phyloP scores from a whole-genome alignment of 2,888 invertebrate genomes.

The Rotaria socialis region DNA sequence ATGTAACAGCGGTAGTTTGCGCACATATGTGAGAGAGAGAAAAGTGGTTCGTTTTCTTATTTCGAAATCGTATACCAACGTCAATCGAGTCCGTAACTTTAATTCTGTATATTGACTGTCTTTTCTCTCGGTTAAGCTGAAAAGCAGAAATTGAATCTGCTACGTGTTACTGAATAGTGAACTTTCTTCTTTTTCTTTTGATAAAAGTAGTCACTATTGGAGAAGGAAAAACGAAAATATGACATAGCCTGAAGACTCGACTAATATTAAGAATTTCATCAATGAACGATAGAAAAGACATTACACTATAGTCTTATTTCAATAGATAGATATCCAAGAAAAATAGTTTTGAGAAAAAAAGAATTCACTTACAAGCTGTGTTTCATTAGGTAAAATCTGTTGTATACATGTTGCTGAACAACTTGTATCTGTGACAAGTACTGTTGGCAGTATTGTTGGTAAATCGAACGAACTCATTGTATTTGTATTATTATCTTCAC shows the following conservation, averaged over 20 bases:
- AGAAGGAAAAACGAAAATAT: neutral
- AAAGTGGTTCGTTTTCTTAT: neutral
- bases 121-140: neutral
- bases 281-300: neutral
- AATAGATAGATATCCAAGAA: too few relatives aligned
- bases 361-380: neutral
- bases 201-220: too few relatives aligned
- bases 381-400: neutral
- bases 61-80: neutral
- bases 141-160: neutral
- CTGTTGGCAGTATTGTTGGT: neutral
- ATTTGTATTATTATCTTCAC: conserved; percentile 36
- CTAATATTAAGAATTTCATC: too few relatives aligned
- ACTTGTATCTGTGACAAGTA: neutral
- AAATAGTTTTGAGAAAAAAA: too few relatives aligned
- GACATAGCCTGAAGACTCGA: neutral
- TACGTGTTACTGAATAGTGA: neutral
- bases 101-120: too few relatives aligned
- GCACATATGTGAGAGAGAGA: neutral
- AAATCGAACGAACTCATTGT: conserved; percentile 7
- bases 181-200: neutral
- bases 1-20: neutral
- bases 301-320: too few relatives aligned
- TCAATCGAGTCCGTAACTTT: too few relatives aligned
- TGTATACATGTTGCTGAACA: neutral